These are phyloP conservation scores for Drosophila ironensis DNA, from an alignment of 1,140 invertebrate genomes.

Conservation along the genomic window DNA sequence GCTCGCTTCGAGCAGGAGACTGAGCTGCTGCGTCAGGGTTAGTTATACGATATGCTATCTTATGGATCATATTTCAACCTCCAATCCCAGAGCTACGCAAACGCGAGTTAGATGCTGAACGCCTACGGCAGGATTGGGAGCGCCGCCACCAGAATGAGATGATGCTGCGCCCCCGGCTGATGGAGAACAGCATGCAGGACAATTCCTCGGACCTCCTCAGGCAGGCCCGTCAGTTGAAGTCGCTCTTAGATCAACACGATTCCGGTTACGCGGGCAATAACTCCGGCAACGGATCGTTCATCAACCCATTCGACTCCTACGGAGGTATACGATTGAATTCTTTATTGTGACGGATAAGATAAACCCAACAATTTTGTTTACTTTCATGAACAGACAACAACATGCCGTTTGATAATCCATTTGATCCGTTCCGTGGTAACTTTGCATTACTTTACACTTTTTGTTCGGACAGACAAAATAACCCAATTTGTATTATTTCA, in stretches of 20 bases:
- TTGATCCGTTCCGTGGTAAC: no score
- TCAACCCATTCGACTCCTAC: slow-evolving; percentile 71
- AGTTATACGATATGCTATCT: no score
- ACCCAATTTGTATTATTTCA: no score
- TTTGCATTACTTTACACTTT: no score
- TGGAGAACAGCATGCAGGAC: slow-evolving; percentile 89
- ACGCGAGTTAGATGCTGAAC: slow-evolving; percentile 92
- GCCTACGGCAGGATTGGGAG: slow-evolving; percentile 93
- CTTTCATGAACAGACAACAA: no score
- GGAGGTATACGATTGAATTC: no score
- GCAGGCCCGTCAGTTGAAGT: slow-evolving; percentile 86
- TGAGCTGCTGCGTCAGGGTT: slow-evolving; percentile 92
- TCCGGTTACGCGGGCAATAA: slow-evolving; percentile 54
- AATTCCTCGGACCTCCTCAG: slow-evolving; percentile 91
- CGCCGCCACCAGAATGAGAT: slow-evolving; percentile 89
- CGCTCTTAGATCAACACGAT: slow-evolving; percentile 84
- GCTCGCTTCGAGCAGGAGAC: slow-evolving; percentile 96
- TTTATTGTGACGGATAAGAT: no score
- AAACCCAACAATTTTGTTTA: no score
- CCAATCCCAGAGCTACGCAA: slow-evolving; percentile 87
- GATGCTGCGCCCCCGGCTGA: no score
- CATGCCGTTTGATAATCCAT: no score
- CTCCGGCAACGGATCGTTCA: slow-evolving; percentile 62
- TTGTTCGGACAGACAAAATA: no score
- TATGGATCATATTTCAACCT: no score